Evolutionary conservation across 2,797 vertebrate genomes (phyloP), one percentile per base, ranked within the genome.

Genomic region (Malurus leucopterus): DNA sequence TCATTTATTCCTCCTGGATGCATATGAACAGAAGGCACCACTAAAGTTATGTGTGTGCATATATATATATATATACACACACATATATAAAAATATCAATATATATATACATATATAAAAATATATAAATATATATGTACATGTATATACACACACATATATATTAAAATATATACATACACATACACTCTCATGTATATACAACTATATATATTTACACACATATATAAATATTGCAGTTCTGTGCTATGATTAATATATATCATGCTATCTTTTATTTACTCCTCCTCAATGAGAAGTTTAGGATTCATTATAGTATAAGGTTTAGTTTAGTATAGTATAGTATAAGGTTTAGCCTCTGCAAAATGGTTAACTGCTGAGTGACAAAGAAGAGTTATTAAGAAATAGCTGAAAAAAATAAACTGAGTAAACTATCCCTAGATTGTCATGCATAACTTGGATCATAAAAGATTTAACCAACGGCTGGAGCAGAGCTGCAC

Each of bases 1-100:
- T 92, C 76, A 90, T 95, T 96, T 96, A 93, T 95, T 67, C 49
- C 74, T 88, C 70, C 74, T 87, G 94, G 90, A 92, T 95, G 26
- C 55, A 89, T 68, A 81, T 80, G 76, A 93, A 85, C 63, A 95
- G 94, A 94, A 95, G 65, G 38, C 69, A 88, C 11, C 41, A 82
- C 81, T 92, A 92, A 62, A 74, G 7, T 12, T 20, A 24, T 72
- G 4, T 51, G 6, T 24, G 4, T 40, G 4, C 43, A 21, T 43
- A 40, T 21, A 21, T 63, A 8, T 30, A 30, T 22, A 58, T 23
- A 44, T 23, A 24, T 22, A 24, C 9, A 7, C 5, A 36, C 13
- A 47, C 22, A 26, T 10, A 8, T 17, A 50, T 27, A 62, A 87
- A 50, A 36, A 36, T 36, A 12, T 36, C n/a, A n/a, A n/a, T 8